These are phyloP conservation scores for Hydraecia micacea DNA, from an alignment of 2,888 invertebrate species.

Conservation along the genomic window DNA sequence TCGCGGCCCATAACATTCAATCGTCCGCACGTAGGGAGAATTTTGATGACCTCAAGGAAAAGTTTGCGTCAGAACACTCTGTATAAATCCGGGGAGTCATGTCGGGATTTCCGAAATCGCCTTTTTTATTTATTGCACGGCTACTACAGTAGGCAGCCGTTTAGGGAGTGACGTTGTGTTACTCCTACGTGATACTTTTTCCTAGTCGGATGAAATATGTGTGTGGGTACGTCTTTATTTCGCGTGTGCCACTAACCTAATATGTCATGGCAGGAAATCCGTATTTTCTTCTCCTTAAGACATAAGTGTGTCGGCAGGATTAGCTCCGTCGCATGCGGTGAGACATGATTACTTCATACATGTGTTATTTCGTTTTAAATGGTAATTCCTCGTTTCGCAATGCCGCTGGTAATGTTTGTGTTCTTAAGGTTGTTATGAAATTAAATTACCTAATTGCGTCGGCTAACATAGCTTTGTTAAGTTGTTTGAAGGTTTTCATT, in stretches of 20 bases:
- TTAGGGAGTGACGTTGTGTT: constrained; percentile 83
- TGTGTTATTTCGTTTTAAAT: constrained; percentile 61
- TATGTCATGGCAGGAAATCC: constrained; percentile 51
- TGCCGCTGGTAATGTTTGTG: constrained; percentile 48
- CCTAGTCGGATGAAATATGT: constrained; percentile 73
- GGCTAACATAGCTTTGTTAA: constrained; percentile 39
- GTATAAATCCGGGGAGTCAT: constrained; percentile 89
- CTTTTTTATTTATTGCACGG: constrained; percentile 88
- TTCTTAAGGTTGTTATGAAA: constrained; percentile 47
- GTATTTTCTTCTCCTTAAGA: constrained; percentile 50
- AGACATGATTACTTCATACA: constrained; percentile 57
- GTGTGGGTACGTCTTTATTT: constrained; percentile 69
- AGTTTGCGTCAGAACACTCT: constrained; percentile 86
- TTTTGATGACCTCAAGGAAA: constrained; percentile 89
- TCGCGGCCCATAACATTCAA: constrained; percentile 89
- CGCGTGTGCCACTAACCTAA: constrained; percentile 62
- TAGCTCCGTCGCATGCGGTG: constrained; percentile 42
- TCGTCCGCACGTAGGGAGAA: constrained; percentile 88
- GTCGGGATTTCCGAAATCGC: constrained; percentile 89
- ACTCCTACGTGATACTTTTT: constrained; percentile 79
- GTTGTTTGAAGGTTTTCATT: constrained; percentile 21
- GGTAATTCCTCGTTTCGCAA: constrained; percentile 53
- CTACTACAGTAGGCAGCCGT: constrained; percentile 83
- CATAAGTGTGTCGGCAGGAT: constrained; percentile 52
- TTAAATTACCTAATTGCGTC: constrained; percentile 49